phyloP scores from a whole-genome alignment of 2,797 vertebrate species.

The Myiothlypis coronata region DNA sequence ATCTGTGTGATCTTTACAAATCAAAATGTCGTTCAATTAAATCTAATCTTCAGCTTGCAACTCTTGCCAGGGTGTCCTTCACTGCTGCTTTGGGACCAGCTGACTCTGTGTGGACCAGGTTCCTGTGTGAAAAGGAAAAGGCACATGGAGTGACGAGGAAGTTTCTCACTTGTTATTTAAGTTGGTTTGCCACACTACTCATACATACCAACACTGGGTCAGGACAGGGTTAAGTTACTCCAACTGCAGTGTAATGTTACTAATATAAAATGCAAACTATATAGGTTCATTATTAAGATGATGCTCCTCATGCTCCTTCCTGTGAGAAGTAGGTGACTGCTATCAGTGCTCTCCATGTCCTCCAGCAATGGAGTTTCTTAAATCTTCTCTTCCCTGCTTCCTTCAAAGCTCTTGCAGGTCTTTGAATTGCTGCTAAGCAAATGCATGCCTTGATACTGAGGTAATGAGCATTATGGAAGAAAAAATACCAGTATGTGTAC shows the following conservation, averaged over 20 bases:
- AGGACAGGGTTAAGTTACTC: neutral
- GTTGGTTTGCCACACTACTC: neutral
- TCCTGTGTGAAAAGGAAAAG: neutral
- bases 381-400: neutral
- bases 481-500: neutral
- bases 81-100: neutral
- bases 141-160: neutral
- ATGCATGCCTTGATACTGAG: neutral
- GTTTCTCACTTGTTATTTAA: neutral
- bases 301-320: neutral
- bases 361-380: neutral
- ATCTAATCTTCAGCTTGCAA: neutral
- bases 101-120: neutral
- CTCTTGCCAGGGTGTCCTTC: neutral
- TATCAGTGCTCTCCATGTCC: neutral
- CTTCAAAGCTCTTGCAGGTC: neutral
- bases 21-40: slow-evolving; percentile 25
- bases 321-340: neutral
- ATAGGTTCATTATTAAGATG: neutral
- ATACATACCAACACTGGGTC: accelerated
- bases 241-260: neutral
- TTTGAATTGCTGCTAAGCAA: neutral
- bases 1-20: slow-evolving; percentile 10
- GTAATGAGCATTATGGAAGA: neutral
- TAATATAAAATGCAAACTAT: neutral